Conservation (phyloP, 2,888 invertebrate genomes). For the Mallateleia sp. region DNA sequence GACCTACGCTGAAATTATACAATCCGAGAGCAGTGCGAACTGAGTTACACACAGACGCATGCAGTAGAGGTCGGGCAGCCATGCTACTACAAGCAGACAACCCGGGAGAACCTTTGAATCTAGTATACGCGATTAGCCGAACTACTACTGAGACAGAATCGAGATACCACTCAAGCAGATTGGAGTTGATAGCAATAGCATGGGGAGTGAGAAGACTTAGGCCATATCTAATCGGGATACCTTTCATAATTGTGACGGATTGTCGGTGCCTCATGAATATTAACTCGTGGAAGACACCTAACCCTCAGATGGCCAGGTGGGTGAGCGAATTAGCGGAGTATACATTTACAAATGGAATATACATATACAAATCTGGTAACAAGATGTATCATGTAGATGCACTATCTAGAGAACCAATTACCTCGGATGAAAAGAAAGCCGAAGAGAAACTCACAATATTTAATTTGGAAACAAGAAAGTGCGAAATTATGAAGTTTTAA, state of each 20-base stretch:
- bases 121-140: slow-evolving; percentile 5
- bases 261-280: neutral
- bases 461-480: too few relatives aligned
- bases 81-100: neutral
- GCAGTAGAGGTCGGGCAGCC: neutral
- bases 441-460: too few relatives aligned
- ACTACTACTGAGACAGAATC: neutral
- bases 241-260: neutral
- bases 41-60: neutral
- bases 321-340: slow-evolving; percentile 1
- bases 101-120: neutral
- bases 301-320: slow-evolving; percentile 3
- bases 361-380: neutral
- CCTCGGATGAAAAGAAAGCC: neutral
- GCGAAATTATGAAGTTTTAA: too few relatives aligned
- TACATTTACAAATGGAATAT: too few relatives aligned
- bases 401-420: neutral
- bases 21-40: neutral
- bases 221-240: neutral
- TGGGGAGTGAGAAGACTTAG: neutral
- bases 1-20: neutral
- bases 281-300: neutral
- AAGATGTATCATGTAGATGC: slow-evolving; percentile 3
- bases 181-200: neutral
- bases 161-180: neutral